Percentiles rank a stretch among this genome's conserved stretches.
phyloP scores from a whole-genome alignment of 2,888 invertebrate genomes.

The Subacronicta megacephala region DNA sequence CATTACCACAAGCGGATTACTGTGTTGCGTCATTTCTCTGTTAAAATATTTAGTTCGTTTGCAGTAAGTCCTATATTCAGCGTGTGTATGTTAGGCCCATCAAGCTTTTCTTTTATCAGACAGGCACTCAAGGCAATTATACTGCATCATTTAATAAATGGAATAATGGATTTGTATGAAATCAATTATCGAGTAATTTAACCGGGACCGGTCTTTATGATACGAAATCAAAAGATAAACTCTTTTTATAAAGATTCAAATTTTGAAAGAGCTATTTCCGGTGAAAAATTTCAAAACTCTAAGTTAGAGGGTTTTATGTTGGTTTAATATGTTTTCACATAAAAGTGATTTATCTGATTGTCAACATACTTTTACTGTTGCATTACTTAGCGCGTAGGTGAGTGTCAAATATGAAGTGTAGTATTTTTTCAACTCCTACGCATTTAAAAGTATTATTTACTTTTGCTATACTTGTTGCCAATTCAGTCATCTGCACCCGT shows the following conservation, averaged over 20 bases:
- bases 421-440: too few relatives aligned
- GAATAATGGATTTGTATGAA: too few relatives aligned
- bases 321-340: not conserved
- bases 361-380: not conserved
- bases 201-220: too few relatives aligned
- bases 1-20: conserved; percentile 66
- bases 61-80: conserved; percentile 43
- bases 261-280: conserved; percentile 11
- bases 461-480: too few relatives aligned
- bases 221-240: too few relatives aligned
- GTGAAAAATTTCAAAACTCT: not conserved
- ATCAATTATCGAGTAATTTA: too few relatives aligned
- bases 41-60: conserved; percentile 55
- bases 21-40: conserved; percentile 61
- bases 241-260: too few relatives aligned
- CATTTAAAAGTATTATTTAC: too few relatives aligned
- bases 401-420: too few relatives aligned
- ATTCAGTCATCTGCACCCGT: too few relatives aligned
- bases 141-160: too few relatives aligned
- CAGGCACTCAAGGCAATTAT: not conserved
- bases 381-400: not conserved
- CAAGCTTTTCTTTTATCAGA: conserved; percentile 1
- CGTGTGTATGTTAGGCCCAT: conserved; percentile 58
- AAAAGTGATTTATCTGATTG: not conserved
- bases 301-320: not conserved